Evolutionary conservation across 2,797 vertebrate species (phyloP).

Genomic region (Notolabrus celidotus): DNA sequence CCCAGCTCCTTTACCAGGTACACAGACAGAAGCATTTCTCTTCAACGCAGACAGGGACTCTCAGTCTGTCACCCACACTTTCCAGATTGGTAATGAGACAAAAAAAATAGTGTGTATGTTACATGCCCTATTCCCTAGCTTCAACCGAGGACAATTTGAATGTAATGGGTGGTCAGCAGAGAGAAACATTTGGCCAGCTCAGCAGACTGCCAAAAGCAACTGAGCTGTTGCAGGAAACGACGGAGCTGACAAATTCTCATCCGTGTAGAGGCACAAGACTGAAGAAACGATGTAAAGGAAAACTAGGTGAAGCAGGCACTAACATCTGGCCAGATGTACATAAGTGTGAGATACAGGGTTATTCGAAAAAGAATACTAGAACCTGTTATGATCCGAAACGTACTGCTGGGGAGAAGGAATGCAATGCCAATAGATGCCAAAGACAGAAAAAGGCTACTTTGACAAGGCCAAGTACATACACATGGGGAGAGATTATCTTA

Average conservation of each 20-base stretch:
- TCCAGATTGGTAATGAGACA: slow-evolving; percentile 3
- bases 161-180: slow-evolving; percentile 28
- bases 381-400: too few relatives aligned
- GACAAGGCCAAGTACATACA: too few relatives aligned
- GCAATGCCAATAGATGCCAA: too few relatives aligned
- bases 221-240: slow-evolving; percentile 55
- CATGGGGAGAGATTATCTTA: too few relatives aligned
- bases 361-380: too few relatives aligned
- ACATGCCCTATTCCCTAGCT: not conserved
- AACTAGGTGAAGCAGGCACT: too few relatives aligned
- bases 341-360: too few relatives aligned
- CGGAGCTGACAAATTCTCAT: slow-evolving; percentile 27
- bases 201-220: slow-evolving; percentile 44
- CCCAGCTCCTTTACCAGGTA: slow-evolving; percentile 29
- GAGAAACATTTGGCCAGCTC: slow-evolving; percentile 37
- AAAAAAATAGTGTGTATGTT: slow-evolving; percentile 41
- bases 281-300: too few relatives aligned
- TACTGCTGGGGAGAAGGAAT: too few relatives aligned
- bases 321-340: too few relatives aligned
- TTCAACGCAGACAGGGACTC: slow-evolving; percentile 45
- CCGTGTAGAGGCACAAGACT: not conserved
- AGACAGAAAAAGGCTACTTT: too few relatives aligned
- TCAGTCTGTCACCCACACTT: slow-evolving; percentile 48
- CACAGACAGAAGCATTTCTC: slow-evolving; percentile 23
- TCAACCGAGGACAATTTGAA: slow-evolving; percentile 27